Evolutionary conservation across 2,888 invertebrate species (phyloP).

Genomic region (Pyrgus malvae): DNA sequence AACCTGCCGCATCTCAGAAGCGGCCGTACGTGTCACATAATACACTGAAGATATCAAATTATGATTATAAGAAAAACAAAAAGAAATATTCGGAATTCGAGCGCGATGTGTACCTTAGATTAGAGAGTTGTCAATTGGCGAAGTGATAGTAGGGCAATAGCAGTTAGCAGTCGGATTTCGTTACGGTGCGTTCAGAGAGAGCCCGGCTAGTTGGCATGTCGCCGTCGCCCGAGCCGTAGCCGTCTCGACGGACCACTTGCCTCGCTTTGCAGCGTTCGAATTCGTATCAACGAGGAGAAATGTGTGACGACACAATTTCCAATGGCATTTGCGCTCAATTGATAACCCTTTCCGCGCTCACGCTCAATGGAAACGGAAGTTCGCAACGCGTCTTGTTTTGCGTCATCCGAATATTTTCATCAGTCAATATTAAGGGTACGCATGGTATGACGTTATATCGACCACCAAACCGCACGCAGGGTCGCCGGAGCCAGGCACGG

Average conservation of each 20-base stretch:
- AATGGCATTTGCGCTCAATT: conserved; percentile 49
- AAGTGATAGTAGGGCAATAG: conserved; percentile 74
- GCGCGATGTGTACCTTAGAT: conserved; percentile 34
- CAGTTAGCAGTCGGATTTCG: conserved; percentile 55
- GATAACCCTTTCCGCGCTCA: conserved; percentile 62
- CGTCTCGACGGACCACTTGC: conserved; percentile 32
- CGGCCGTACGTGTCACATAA: conserved; percentile 2
- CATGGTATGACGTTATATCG: conserved; percentile 50
- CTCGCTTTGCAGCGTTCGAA: conserved; percentile 40
- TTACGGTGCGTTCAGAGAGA: conserved; percentile 62
- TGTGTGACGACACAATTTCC: conserved; percentile 51
- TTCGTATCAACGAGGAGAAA: conserved; percentile 38
- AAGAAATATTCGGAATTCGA: conserved; percentile 11
- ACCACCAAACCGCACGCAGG: conserved; percentile 54
- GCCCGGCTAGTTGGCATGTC: conserved; percentile 39
- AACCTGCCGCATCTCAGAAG: conserved; percentile 12
- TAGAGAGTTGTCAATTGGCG: conserved; percentile 52
- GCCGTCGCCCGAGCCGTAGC: conserved; percentile 30
- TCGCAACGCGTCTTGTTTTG: conserved; percentile 34
- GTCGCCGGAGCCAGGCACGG: conserved; percentile 67
- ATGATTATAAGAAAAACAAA: conserved; percentile 22
- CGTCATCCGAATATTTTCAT: conserved; percentile 43
- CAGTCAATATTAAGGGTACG: conserved; percentile 38
- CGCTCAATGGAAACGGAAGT: conserved; percentile 60
- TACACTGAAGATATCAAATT: conserved; percentile 24